Evolutionary conservation across 1,140 invertebrate species (phyloP).

Genomic region (Pinna nobilis): DNA sequence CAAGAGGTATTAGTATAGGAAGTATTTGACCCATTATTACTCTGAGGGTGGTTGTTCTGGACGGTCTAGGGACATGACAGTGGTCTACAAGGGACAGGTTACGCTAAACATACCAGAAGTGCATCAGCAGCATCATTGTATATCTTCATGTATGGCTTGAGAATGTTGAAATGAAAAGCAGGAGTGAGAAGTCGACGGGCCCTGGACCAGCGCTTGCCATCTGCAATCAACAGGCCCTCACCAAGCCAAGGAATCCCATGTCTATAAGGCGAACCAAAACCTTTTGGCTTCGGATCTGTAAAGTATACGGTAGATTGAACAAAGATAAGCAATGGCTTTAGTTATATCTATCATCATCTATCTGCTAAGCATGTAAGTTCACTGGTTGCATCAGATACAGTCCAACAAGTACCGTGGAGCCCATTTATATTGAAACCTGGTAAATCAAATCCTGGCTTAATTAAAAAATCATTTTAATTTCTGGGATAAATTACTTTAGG

Average conservation of each 20-base stretch:
- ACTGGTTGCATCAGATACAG: neutral
- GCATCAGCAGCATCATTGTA: constrained; percentile 78
- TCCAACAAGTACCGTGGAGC: neutral
- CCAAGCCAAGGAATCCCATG: constrained; percentile 53
- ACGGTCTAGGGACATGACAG: too few species aligned
- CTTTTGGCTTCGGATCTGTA: constrained; percentile 51
- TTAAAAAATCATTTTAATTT: neutral
- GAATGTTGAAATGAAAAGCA: constrained; percentile 91
- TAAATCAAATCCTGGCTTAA: neutral
- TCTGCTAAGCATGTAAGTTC: neutral
- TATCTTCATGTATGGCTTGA: constrained; percentile 87
- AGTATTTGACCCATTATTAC: too few species aligned
- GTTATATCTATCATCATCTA: neutral
- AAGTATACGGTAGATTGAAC: neutral
- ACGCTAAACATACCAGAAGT: constrained; percentile 30
- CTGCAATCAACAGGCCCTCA: constrained; percentile 51
- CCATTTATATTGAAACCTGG: neutral
- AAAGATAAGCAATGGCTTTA: neutral
- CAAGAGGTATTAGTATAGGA: too few species aligned
- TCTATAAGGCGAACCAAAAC: constrained; percentile 39
- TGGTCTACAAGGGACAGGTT: too few species aligned
- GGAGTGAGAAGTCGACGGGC: constrained; percentile 91
- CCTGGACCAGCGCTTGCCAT: constrained; percentile 84
- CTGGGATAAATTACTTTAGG: neutral
- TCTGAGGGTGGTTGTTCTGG: too few species aligned